phyloP scores from a whole-genome alignment of 2,888 invertebrate genomes.

The Acanthococcus lagerstroemiae region DNA sequence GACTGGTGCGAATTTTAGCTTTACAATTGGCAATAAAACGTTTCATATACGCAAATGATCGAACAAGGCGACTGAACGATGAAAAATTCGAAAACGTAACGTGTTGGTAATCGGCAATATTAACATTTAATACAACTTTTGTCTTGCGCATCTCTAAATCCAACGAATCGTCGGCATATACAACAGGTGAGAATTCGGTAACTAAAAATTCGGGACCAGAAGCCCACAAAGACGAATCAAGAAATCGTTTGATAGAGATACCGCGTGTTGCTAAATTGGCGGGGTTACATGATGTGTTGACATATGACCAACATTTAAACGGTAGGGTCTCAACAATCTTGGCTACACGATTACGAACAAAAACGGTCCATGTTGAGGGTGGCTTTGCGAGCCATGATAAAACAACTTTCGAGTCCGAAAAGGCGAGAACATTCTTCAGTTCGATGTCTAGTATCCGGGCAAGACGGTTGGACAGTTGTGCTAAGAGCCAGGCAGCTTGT shows the following conservation, averaged over 20 bases:
- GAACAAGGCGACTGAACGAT: neutral
- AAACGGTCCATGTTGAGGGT: neutral
- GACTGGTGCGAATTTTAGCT: neutral
- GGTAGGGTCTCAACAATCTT: neutral
- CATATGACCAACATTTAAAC: neutral
- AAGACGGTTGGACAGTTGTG: slow-evolving; percentile 22
- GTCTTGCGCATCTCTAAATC: too few relatives aligned
- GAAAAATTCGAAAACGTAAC: neutral
- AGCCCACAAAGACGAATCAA: neutral
- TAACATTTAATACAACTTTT: neutral
- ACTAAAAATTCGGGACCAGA: neutral
- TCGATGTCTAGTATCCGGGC: neutral
- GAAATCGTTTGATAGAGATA: neutral
- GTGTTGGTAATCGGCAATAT: neutral
- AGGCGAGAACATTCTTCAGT: neutral
- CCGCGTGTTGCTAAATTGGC: neutral
- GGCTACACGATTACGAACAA: neutral
- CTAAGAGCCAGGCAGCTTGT: slow-evolving; percentile 31
- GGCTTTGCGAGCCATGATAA: slow-evolving; percentile 4
- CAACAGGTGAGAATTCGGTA: neutral
- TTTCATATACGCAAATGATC: neutral
- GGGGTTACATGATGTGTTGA: neutral
- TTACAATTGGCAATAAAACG: neutral
- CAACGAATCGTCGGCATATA: too few relatives aligned
- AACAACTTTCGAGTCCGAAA: slow-evolving; percentile 18